These are phyloP conservation scores for Triops cancriformis DNA, from an alignment of 1,140 invertebrate species.

Conservation along the genomic window DNA sequence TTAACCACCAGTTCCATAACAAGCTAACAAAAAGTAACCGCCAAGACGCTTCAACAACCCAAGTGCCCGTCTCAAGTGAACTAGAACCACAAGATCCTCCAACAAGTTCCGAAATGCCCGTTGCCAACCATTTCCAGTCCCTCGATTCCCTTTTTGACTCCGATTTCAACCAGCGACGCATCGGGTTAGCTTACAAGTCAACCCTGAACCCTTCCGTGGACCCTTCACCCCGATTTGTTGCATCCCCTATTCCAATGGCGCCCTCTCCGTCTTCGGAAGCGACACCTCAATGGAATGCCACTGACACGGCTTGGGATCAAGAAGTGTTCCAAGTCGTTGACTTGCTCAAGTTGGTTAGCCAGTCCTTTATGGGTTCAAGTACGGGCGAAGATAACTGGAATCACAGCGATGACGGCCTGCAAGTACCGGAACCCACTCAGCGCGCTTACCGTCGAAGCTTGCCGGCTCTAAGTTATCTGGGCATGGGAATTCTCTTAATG, in stretches of 20 bases:
- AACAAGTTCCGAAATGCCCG: background rate
- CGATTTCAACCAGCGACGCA: background rate
- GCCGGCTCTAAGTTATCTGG: background rate
- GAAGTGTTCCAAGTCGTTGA: background rate
- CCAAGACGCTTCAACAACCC: background rate
- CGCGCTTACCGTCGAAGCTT: background rate
- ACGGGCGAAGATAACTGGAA: background rate
- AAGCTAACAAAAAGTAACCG: background rate
- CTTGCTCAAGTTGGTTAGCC: background rate
- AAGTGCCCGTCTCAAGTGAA: background rate
- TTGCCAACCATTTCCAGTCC: background rate
- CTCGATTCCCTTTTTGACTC: background rate
- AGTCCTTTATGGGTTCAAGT: background rate
- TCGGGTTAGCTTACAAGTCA: background rate
- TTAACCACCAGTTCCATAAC: background rate
- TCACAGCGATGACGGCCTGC: background rate
- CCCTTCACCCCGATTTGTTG: background rate
- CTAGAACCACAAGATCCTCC: background rate
- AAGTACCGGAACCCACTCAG: background rate
- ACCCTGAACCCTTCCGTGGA: background rate
- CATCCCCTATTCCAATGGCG: background rate
- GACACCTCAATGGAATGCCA: background rate
- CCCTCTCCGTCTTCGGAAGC: background rate
- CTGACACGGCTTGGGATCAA: background rate
- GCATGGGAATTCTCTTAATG: conserved; percentile 1